Evolutionary conservation across 2,113 vertebrate species (phyloP), one percentile per base, ranked within the genome.

Genomic region (Nipponia nippon): DNA sequence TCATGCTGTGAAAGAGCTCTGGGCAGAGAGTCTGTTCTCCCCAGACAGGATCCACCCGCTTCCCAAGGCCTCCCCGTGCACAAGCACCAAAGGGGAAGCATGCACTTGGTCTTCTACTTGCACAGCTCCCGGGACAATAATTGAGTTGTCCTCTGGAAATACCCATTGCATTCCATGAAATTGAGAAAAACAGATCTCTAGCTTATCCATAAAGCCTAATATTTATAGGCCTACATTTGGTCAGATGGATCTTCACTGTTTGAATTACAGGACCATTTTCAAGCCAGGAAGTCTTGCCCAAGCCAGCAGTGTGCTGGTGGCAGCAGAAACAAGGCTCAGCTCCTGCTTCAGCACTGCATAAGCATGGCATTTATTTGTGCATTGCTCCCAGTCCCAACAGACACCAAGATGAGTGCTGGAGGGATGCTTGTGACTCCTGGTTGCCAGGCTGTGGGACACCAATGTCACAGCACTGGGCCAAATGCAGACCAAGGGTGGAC

Each of bases 51-150:
- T 29, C 71, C 90, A 95, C 59, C 71, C 66, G 32, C 11, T 19
- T 86, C 40, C 73, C 13, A 9, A 44, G 16, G 38, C 16, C 42
- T 49, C 26, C 30, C 20, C 4, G 0, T 25, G 21, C 67, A 76
- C 44, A 44, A 77, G 59, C 22, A 63, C n/a, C 38, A 26, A 67
- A 63, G 47, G 59, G 46, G 17, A 78, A 87, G 26, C 44, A 25
- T 19, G 32, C 14, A 36, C 30, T 53, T 49, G 42, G 34, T n/a
- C 53, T 53, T 83, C 26, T 79, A 55, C 50, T 63, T 30, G 10
- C 32, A 34, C 2, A 15, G 59, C 55, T 62, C 59, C 42, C 0
- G 0, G 36, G 69, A 79, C 61, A 93, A 27, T 9, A 13, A 6
- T 42, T 8, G 13, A 71, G 29, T 30, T 65, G 23, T 40, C 53